A percentile compares a stretch with the other conserved stretches of the same genome.
Evolutionary conservation across 2,888 invertebrate species (phyloP).

Genomic region (Plagiodera versicolora): DNA sequence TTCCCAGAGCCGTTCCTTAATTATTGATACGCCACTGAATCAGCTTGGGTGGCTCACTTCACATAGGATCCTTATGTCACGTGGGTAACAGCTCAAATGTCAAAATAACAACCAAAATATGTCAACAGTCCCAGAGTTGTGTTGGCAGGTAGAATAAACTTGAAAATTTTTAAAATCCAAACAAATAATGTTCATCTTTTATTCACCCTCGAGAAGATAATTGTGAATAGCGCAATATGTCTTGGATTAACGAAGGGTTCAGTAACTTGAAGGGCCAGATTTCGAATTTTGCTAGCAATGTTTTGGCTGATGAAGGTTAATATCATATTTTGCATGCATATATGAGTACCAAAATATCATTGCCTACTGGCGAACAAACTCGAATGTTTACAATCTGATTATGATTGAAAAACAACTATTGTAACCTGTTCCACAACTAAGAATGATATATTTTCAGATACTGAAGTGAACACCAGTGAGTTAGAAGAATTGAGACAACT

Average conservation of each 20-base stretch:
- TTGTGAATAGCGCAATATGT: constrained; percentile 55
- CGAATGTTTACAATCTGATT: neutral
- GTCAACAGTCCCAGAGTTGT: neutral
- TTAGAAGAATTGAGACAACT: constrained; percentile 60
- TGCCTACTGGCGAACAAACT: neutral
- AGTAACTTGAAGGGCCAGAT: constrained; percentile 83
- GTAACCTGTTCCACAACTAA: neutral
- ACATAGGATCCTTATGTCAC: no score
- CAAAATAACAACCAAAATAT: neutral
- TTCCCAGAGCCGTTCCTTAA: no score
- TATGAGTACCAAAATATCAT: constrained; percentile 17
- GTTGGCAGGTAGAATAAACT: neutral
- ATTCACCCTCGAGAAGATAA: neutral
- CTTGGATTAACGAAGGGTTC: constrained; percentile 71
- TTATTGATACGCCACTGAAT: no score
- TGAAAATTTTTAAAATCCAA: constrained; percentile 8
- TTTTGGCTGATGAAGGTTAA: constrained; percentile 73
- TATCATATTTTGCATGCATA: constrained; percentile 29
- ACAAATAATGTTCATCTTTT: neutral
- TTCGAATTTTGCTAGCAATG: constrained; percentile 85
- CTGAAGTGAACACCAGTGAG: constrained; percentile 48
- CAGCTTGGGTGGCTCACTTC: no score
- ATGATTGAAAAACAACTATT: neutral
- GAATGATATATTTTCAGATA: constrained; percentile 29
- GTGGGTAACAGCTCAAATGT: neutral